Percentiles rank a stretch among this genome's conserved stretches.
phyloP scores from a whole-genome alignment of 2,797 vertebrate genomes.

The Erethizon dorsatum region DNA sequence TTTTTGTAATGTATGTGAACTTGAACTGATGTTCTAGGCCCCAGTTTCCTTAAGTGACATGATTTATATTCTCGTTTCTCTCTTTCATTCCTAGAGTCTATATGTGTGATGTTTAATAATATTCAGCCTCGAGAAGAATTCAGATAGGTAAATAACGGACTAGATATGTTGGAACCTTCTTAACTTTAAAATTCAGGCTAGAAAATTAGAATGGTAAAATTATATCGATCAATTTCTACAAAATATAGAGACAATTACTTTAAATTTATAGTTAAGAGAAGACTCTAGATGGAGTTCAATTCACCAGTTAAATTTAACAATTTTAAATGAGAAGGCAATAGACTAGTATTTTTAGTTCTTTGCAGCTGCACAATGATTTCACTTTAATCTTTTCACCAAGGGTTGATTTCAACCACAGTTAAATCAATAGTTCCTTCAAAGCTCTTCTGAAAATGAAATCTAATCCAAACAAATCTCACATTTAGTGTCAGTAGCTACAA shows the following conservation, averaged over 20 bases:
- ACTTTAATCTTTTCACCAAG: conserved; percentile 59
- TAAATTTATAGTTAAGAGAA: conserved; percentile 29
- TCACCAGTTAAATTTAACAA: conserved; percentile 23
- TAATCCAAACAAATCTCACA: conserved; percentile 70
- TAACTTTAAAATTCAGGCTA: conserved; percentile 28
- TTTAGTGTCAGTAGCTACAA: conserved; percentile 54
- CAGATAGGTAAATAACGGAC: neutral
- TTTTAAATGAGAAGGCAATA: conserved; percentile 52
- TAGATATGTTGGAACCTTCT: neutral
- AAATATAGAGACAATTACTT: conserved; percentile 39
- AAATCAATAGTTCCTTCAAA: conserved; percentile 73
- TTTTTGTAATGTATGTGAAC: neutral
- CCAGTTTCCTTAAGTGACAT: conserved; percentile 11
- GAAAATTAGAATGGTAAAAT: conserved; percentile 58
- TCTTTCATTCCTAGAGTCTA: neutral
- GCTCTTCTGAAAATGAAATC: conserved; percentile 68
- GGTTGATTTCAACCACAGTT: conserved; percentile 65
- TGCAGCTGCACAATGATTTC: conserved; percentile 9
- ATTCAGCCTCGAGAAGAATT: neutral
- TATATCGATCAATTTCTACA: neutral
- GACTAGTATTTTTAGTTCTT: conserved; percentile 26
- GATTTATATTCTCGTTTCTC: neutral
- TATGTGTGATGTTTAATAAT: conserved; percentile 4
- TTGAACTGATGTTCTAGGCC: neutral
- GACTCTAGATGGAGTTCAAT: neutral